Percentiles rank a stretch among this genome's conserved stretches.
Conservation (phyloP, 2,888 invertebrate genomes). For the Endomychus coccineus region DNA sequence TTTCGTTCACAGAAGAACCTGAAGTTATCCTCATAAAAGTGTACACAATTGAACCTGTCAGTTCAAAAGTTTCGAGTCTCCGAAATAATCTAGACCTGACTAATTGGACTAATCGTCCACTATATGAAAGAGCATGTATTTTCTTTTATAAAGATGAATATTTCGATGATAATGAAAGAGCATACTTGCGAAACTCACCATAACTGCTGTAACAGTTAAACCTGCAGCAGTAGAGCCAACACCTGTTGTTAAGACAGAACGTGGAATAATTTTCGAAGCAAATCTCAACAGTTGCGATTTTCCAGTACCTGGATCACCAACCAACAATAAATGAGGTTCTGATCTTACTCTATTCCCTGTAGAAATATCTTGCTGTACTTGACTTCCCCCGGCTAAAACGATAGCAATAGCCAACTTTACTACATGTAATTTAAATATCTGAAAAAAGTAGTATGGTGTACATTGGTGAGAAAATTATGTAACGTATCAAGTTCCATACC, state of each 20-base stretch:
- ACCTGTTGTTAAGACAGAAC: slow-evolving; percentile 80
- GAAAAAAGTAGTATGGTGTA: slow-evolving; percentile 27
- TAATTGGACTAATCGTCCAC: too few relatives aligned
- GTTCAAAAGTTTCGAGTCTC: too few relatives aligned
- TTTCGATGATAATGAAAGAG: too few relatives aligned
- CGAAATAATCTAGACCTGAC: too few relatives aligned
- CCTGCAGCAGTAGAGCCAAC: slow-evolving; percentile 82
- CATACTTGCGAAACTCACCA: too few relatives aligned
- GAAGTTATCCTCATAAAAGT: too few relatives aligned
- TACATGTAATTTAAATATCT: slow-evolving; percentile 81
- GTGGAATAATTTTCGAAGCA: slow-evolving; percentile 56
- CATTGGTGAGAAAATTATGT: not conserved
- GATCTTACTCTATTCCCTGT: slow-evolving; percentile 50
- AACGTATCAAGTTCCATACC: slow-evolving; percentile 41
- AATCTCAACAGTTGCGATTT: slow-evolving; percentile 79
- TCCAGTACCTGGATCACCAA: slow-evolving; percentile 86
- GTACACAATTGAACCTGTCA: too few relatives aligned
- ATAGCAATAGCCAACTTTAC: slow-evolving; percentile 80
- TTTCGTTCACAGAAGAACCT: too few relatives aligned
- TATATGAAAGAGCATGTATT: too few relatives aligned
- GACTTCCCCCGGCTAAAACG: slow-evolving; percentile 53
- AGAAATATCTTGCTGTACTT: slow-evolving; percentile 43
- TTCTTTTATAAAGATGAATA: too few relatives aligned
- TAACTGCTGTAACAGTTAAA: slow-evolving; percentile 78
- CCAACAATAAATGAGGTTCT: slow-evolving; percentile 76